phyloP scores from a whole-genome alignment of 2,888 invertebrate species.

The Oxytorus armatus region DNA sequence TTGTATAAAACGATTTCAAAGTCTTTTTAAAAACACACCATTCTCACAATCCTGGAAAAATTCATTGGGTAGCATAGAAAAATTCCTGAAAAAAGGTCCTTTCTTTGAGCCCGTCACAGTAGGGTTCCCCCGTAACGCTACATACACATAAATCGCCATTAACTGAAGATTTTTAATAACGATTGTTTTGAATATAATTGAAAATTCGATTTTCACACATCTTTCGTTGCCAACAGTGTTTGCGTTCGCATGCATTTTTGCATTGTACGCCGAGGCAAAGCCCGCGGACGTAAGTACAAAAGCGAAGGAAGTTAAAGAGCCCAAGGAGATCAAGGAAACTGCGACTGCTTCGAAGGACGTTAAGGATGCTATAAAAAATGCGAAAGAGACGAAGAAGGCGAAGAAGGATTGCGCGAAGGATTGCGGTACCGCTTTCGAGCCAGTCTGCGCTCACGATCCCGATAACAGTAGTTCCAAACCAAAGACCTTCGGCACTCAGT shows the following conservation, averaged over 20 bases:
- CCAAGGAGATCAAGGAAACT: conserved; percentile 71
- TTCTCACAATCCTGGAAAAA: too few relatives aligned
- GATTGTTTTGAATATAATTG: too few relatives aligned
- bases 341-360: conserved; percentile 78
- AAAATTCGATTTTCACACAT: background rate
- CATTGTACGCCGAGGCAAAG: conserved; percentile 66
- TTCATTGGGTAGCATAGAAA: too few relatives aligned
- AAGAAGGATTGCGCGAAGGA: conserved; percentile 86
- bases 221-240: conserved; percentile 71
- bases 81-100: too few relatives aligned
- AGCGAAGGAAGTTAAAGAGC: conserved; percentile 73
- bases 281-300: conserved; percentile 68
- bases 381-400: conserved; percentile 88
- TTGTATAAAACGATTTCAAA: too few relatives aligned
- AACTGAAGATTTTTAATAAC: too few relatives aligned
- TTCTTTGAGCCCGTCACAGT: too few relatives aligned
- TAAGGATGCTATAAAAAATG: conserved; percentile 83
- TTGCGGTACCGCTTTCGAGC: conserved; percentile 85
- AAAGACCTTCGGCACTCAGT: conserved; percentile 88
- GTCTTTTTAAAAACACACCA: too few relatives aligned
- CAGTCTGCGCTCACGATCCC: conserved; percentile 88
- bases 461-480: conserved; percentile 85
- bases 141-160: too few relatives aligned
- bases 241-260: conserved; percentile 70
- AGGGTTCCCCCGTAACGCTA: too few relatives aligned